Percentiles rank a stretch among this genome's conserved stretches.
These are phyloP conservation scores for Orchesella flavescens DNA, from an alignment of 2,888 invertebrate species.

Conservation along the genomic window DNA sequence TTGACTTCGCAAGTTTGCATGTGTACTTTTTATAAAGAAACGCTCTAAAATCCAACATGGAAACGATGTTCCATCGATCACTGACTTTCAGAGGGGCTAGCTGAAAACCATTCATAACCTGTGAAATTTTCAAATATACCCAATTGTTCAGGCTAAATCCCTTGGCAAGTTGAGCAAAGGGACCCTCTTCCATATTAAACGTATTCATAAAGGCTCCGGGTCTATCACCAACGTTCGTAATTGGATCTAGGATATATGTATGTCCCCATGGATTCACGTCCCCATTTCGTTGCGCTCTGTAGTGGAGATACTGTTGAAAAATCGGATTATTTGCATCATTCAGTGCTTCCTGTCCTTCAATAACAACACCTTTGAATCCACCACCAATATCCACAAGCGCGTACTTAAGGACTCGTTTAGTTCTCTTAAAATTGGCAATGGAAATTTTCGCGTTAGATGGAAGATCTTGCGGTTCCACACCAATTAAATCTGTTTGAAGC, in stretches of 20 bases:
- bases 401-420: conserved; percentile 9
- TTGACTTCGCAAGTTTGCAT: background rate
- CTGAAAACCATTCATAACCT: too few relatives aligned
- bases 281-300: conserved; percentile 32
- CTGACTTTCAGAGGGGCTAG: background rate
- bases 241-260: conserved; percentile 30
- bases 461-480: too few relatives aligned
- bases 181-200: too few relatives aligned
- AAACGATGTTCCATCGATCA: background rate
- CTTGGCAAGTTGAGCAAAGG: too few relatives aligned
- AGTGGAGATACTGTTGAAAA: conserved; percentile 47
- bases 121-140: too few relatives aligned
- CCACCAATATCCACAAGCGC: conserved; percentile 27
- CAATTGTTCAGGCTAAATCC: too few relatives aligned
- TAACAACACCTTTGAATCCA: conserved; percentile 27
- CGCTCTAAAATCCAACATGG: background rate
- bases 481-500: too few relatives aligned
- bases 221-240: background rate
- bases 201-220: too few relatives aligned
- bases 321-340: conserved; percentile 45
- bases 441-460: background rate
- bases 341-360: conserved; percentile 14
- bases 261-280: conserved; percentile 33
- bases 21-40: background rate
- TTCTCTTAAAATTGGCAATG: background rate